These are phyloP conservation scores for Troglohyphantes excavatus DNA, from an alignment of 2,888 invertebrate genomes.

Conservation along the genomic window DNA sequence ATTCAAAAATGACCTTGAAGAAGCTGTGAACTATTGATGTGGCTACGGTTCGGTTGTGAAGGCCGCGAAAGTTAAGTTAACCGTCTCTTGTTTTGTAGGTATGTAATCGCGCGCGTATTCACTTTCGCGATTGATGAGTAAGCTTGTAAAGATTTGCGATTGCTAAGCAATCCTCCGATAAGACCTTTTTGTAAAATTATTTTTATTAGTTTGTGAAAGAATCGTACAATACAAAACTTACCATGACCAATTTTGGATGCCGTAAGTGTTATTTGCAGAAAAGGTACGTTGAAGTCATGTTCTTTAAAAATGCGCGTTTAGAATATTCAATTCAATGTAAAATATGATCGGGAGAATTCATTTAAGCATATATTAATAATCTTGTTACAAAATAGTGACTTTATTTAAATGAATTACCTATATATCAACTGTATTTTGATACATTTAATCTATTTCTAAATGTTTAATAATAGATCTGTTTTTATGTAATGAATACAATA, in stretches of 20 bases:
- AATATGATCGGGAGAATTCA: background rate
- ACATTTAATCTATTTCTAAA: too few relatives aligned
- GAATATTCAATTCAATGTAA: background rate
- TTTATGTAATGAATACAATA: background rate
- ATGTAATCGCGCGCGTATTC: conserved; percentile 13
- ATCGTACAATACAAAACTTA: background rate
- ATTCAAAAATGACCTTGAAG: conserved; percentile 4
- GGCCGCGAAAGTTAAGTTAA: conserved; percentile 19
- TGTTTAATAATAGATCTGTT: background rate
- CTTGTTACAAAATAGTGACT: background rate
- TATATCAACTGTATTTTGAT: too few relatives aligned
- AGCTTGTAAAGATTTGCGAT: conserved; percentile 26
- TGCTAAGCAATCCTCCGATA: conserved; percentile 10
- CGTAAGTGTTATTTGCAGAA: background rate
- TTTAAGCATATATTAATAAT: background rate
- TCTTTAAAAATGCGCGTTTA: background rate
- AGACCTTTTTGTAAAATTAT: background rate
- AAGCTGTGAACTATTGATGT: background rate
- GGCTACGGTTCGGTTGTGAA: conserved; percentile 8
- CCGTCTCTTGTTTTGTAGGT: background rate
- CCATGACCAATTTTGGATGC: background rate
- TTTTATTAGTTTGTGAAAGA: background rate
- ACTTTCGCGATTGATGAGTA: conserved; percentile 4
- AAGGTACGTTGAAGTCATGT: background rate
- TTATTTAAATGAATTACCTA: too few relatives aligned